phyloP scores from a whole-genome alignment of 30 jellyfish, hydroid and myxozoan genomes.

The Hydractinia symbiolongicarpus region DNA sequence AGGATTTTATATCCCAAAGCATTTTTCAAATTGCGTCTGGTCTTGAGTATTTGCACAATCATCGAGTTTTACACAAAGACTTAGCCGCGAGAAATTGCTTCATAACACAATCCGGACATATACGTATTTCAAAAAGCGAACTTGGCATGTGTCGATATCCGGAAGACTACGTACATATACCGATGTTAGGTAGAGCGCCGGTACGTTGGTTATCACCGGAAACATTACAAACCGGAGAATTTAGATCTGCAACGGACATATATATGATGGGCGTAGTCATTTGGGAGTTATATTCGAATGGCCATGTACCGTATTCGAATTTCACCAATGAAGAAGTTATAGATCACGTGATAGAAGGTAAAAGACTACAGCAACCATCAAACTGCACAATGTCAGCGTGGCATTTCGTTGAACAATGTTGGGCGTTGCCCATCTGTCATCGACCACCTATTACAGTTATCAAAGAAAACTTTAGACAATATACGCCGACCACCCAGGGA shows the following conservation, averaged over 20 bases:
- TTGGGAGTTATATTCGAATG: slow-evolving; percentile 83
- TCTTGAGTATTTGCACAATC: slow-evolving; percentile 54
- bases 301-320: slow-evolving; percentile 56
- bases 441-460: not conserved
- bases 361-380: slow-evolving; percentile 43
- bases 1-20: slow-evolving; percentile 26
- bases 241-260: slow-evolving; percentile 48
- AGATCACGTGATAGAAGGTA: slow-evolving; percentile 23
- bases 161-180: slow-evolving; percentile 49
- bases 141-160: slow-evolving; percentile 67
- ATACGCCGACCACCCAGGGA: not conserved
- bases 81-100: slow-evolving; percentile 78
- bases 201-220: slow-evolving; percentile 94
- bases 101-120: slow-evolving; percentile 39
- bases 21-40: slow-evolving; percentile 65
- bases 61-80: slow-evolving; percentile 64
- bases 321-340: slow-evolving; percentile 54
- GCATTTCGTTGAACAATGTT: slow-evolving; percentile 19
- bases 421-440: slow-evolving; percentile 17
- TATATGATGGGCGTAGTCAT: slow-evolving; percentile 67
- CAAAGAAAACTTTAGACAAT: not conserved
- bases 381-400: slow-evolving; percentile 39
- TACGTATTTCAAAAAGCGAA: slow-evolving; percentile 56
- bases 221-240: slow-evolving; percentile 41
- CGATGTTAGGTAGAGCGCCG: slow-evolving; percentile 37